Evolutionary conservation across 1,140 invertebrate species (phyloP).

Genomic region (Ridgeia piscesae): DNA sequence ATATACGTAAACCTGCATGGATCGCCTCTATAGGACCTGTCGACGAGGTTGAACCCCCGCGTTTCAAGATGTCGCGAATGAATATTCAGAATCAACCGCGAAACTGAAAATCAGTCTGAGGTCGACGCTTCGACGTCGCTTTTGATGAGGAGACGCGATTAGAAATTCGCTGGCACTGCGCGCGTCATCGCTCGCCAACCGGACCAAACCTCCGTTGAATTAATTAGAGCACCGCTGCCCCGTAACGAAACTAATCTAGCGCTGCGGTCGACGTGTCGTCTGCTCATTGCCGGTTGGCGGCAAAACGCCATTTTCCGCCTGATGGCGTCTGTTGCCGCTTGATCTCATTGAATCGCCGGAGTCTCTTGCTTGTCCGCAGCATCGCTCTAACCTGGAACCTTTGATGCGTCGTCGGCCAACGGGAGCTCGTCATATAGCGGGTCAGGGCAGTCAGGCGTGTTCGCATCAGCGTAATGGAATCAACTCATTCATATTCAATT

Average conservation of each 20-base stretch:
- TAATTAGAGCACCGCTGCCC: background rate
- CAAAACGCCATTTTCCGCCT: background rate
- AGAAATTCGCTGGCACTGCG: background rate
- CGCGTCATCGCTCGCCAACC: too few relatives aligned
- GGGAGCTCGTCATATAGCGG: background rate
- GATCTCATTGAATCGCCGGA: background rate
- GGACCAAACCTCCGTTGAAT: background rate
- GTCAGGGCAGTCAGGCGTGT: background rate
- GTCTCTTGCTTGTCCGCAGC: background rate
- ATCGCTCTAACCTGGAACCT: background rate
- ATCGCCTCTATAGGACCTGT: background rate
- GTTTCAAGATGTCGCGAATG: slow-evolving; percentile 2
- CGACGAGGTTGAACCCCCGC: background rate
- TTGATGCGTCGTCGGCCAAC: background rate
- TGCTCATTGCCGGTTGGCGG: background rate
- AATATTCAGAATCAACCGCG: background rate
- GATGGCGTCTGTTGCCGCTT: background rate
- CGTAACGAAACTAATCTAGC: background rate
- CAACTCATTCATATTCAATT: slow-evolving; percentile 1
- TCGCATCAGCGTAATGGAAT: background rate
- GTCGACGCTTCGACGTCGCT: background rate
- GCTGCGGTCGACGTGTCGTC: background rate
- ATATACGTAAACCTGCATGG: background rate
- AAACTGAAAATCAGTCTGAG: background rate
- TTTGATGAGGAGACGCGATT: background rate